Evolutionary conservation across 2,797 vertebrate species (phyloP), one percentile per base, ranked within the genome.

Genomic region (Gallinago stenura): DNA sequence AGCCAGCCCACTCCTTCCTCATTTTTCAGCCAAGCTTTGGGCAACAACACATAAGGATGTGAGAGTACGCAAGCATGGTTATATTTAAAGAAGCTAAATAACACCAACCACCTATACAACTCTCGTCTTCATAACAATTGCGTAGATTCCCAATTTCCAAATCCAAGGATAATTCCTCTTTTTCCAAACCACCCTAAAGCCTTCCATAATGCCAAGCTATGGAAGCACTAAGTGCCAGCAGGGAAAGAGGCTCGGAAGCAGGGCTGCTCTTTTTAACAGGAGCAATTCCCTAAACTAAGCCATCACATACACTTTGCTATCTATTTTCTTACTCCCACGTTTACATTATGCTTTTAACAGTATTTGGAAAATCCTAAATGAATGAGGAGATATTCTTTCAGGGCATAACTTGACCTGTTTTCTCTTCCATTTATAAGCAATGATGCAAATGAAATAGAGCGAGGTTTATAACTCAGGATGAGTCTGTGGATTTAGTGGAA

Each of bases 321-420:
- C 43, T 20, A 1, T 65, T 79, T 58, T 46, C 33, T 64, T 75
- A 91, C 28, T 93, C 50, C 31, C 33, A 58, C 31, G 50, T 54
- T 71, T 61, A 65, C 68, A 75, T 83, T 83, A 80, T 18, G 18
- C 37, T 77, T 87, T 89, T 71, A 92, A 77, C 10, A n/a, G 45
- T 39, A 83, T 60, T 77, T 78, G 50, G 68, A 88, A 86, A 91
- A 78, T 57, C 37, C 77, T 91, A 94, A 95, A 81, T 75, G 71
- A 96, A 95, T 28, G 7, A 89, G 71, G 53, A 73, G 2, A 69
- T 86, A 78, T 78, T 91, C 80, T 94, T 92, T 43, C 87, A 90
- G 91, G 88, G 81, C 80, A 94, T 78, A 93, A 81, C 62, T 75
- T 95, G 95, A 92, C 95, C 95, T 91, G 75, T 66, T 96, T 96